Evolutionary conservation across 2,888 invertebrate species (phyloP).

Genomic region (Tromatobia lineatoria): DNA sequence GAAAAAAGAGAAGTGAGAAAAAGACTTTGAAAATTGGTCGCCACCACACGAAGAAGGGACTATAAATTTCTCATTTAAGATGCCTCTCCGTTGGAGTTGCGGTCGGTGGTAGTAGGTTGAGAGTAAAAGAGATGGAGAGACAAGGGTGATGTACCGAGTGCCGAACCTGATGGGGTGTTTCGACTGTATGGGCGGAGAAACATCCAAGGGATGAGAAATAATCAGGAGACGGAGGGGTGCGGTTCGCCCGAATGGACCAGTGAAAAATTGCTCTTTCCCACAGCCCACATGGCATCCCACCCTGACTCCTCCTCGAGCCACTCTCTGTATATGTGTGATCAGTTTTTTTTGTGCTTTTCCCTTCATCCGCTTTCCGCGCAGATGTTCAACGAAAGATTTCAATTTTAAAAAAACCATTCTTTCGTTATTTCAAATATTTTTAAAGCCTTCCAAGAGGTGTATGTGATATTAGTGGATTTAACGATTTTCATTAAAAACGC

Average conservation of each 20-base stretch:
- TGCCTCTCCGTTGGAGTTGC: constrained; percentile 61
- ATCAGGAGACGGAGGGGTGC: constrained; percentile 67
- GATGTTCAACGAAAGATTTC: constrained; percentile 8
- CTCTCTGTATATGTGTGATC: constrained; percentile 27
- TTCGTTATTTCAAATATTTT: neutral
- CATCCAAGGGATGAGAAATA: constrained; percentile 69
- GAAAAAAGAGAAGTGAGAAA: constrained; percentile 47
- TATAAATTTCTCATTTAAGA: constrained; percentile 78
- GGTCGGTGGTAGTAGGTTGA: constrained; percentile 58
- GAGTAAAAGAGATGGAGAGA: constrained; percentile 27
- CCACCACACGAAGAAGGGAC: constrained; percentile 68
- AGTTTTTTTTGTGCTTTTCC: constrained; percentile 4
- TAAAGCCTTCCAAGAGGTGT: neutral
- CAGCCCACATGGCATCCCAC: constrained; percentile 37
- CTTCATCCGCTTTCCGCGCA: constrained; percentile 9
- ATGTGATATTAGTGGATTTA: neutral
- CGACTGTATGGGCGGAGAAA: constrained; percentile 48
- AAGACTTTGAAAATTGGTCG: constrained; percentile 72
- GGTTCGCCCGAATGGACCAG: constrained; percentile 66
- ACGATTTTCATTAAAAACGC: constrained; percentile 2
- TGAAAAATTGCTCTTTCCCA: constrained; percentile 70
- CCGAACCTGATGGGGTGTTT: constrained; percentile 70
- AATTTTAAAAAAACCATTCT: neutral
- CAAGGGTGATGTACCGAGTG: constrained; percentile 64
- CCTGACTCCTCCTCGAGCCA: constrained; percentile 18